phyloP scores from a whole-genome alignment of 1,140 invertebrate genomes.

The Formica exsecta region DNA sequence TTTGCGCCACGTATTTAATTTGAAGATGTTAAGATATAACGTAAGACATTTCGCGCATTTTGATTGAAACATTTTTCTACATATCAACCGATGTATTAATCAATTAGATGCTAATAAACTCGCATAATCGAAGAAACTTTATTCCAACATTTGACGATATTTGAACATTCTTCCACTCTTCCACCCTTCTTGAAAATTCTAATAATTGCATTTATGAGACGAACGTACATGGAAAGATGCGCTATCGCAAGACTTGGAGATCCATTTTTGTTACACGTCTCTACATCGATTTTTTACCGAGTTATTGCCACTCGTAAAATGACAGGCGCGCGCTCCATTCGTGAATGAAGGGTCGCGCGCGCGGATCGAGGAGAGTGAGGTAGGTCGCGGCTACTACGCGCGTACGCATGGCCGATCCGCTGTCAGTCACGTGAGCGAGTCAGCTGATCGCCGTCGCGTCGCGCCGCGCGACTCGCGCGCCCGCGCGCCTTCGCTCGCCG shows the following conservation, averaged over 20 bases:
- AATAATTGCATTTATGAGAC: background rate
- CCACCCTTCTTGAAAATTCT: no score
- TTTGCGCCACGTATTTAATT: no score
- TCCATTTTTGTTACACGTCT: background rate
- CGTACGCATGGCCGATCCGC: constrained; percentile 24
- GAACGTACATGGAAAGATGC: no score
- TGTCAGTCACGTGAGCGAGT: constrained; percentile 2
- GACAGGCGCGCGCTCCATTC: background rate
- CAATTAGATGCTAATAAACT: no score
- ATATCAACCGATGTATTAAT: no score
- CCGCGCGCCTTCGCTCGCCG: background rate
- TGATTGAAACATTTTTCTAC: no score
- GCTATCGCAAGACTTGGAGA: no score
- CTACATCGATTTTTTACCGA: background rate
- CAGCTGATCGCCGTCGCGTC: background rate
- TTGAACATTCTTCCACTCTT: no score
- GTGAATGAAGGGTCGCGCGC: constrained; percentile 21
- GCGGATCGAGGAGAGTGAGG: background rate
- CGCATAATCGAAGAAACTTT: no score
- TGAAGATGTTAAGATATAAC: no score
- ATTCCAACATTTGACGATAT: no score
- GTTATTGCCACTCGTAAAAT: background rate
- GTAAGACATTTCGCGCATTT: no score
- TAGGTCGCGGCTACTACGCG: constrained; percentile 28
- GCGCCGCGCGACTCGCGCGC: background rate